Conservation (phyloP, 2,113 vertebrate genomes). For the Numenius arquata region DNA sequence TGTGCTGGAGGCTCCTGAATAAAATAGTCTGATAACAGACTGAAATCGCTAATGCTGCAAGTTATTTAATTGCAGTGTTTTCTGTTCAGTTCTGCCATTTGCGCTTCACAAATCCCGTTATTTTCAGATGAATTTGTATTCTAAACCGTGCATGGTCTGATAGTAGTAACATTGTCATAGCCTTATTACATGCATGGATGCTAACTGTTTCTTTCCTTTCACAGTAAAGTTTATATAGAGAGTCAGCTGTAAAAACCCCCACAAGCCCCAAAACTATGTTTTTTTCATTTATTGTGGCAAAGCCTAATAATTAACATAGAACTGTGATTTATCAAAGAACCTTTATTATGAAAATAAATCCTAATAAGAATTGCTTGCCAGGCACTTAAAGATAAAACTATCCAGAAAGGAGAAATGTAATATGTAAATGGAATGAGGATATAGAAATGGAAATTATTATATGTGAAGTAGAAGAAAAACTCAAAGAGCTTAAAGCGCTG, state of each 20-base stretch:
- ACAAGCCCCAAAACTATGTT: background rate
- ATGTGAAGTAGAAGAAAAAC: background rate
- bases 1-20: background rate
- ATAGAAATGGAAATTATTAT: constrained; percentile 10
- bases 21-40: background rate
- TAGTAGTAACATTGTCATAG: background rate
- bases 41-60: background rate
- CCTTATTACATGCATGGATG: background rate
- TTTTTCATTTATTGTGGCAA: constrained; percentile 32
- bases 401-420: background rate
- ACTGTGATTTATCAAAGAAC: constrained; percentile 30
- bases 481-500: constrained; percentile 1
- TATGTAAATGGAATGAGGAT: constrained; percentile 4
- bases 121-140: background rate
- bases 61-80: background rate
- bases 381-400: constrained; percentile 58
- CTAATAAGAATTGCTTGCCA: constrained; percentile 13
- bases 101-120: background rate
- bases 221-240: background rate
- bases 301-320: constrained; percentile 30
- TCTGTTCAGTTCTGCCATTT: background rate
- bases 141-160: background rate
- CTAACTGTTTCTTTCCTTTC: background rate
- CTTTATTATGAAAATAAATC: constrained; percentile 64
- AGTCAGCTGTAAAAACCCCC: background rate